Evolutionary conservation across 2,888 invertebrate species (phyloP), one percentile per base, ranked within the genome.

Genomic region (Diogma glabrata): DNA sequence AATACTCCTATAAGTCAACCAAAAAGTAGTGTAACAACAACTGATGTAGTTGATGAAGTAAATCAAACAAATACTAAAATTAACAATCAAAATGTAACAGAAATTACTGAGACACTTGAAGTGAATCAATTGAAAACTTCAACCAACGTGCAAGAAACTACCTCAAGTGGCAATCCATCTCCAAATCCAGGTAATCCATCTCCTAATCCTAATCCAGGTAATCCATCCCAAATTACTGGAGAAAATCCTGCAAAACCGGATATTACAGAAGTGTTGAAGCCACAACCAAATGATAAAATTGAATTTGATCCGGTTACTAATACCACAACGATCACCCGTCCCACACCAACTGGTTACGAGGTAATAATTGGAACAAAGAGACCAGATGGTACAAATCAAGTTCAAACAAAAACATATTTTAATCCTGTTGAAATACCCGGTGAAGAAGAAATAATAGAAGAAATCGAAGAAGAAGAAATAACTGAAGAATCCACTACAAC

Each of bases 221-320:
- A 17, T 9, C 43, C 36, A 50, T 49, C 53, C 14, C 50, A 59
- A 40, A 17, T 49, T 47, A n/a, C n/a, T n/a, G n/a, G n/a, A n/a
- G n/a, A n/a, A n/a, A 26, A 12, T 17, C 1, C 28, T 26, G 17
- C 30, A 19, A 46, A 46, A 30, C 28, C 30, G 28, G 19, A 19
- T 30, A 33, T 30, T 20, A 47, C 28, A 17, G 47, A 47, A 16
- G 16, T 46, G 23, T 46, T 46, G 16, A 24, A 22, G 24, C 46
- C 46, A 24, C 16, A 24, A 26, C 46, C 26, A 60, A 67, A 69
- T 59, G 69, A 69, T 56, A 69, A 67, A 55, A 58, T 66, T 54
- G 68, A 64, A 55, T 62, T 60, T 52, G 67, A 69, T 54, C 57
- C 57, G 50, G 61, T 57, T 38, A 69, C 68, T 23, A 67, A 66